Conservation (phyloP, 2,113 vertebrate species). For the Lophura nycthemera region DNA sequence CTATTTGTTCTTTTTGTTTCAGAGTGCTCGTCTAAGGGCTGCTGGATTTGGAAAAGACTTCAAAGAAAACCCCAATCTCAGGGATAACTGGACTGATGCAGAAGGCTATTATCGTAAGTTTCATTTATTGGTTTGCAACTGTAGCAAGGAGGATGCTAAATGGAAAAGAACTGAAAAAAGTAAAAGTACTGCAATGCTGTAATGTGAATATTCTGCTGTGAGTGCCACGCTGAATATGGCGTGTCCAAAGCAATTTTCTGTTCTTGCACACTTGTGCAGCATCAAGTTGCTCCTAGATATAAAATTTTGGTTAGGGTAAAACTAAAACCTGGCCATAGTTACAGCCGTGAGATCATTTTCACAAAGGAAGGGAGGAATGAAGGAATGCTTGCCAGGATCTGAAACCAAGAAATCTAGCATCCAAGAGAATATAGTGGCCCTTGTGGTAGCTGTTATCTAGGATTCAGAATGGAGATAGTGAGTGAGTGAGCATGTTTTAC, state of each 20-base stretch:
- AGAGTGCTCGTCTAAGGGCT: slow-evolving; percentile 95
- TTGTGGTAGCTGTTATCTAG: neutral
- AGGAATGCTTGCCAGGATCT: neutral
- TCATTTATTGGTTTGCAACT: neutral
- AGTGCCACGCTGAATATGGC: neutral
- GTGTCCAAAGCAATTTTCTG: neutral
- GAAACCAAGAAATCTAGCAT: neutral
- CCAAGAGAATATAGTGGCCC: neutral
- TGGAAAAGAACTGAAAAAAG: neutral
- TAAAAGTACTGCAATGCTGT: neutral
- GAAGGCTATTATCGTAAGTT: slow-evolving; percentile 98
- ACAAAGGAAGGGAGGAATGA: neutral
- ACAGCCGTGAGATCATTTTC: neutral
- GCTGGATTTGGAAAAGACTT: slow-evolving; percentile 98
- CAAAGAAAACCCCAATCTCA: slow-evolving; percentile 98
- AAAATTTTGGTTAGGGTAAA: neutral
- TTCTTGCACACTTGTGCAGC: neutral
- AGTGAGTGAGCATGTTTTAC: neutral
- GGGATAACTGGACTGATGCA: slow-evolving; percentile 99
- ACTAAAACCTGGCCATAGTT: neutral
- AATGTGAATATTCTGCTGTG: neutral
- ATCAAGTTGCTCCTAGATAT: neutral
- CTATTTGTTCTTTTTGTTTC: slow-evolving; percentile 46
- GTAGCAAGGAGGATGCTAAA: neutral
- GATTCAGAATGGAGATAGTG: neutral